Percentiles rank a stretch among this genome's conserved stretches.
Evolutionary conservation across 2,113 vertebrate species (phyloP).

Genomic region (Pelmatolapia mariae): DNA sequence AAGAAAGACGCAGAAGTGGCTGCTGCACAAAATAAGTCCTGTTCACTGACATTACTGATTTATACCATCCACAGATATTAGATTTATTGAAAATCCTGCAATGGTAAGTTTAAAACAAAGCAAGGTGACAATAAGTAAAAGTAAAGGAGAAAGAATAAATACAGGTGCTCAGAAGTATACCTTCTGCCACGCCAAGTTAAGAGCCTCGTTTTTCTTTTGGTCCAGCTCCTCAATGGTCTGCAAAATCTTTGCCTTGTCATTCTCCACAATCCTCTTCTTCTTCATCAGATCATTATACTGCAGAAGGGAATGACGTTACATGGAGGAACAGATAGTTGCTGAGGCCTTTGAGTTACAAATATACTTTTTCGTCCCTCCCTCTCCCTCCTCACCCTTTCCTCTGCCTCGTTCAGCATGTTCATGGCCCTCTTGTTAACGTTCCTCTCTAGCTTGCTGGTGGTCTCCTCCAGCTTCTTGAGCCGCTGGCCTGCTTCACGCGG

Average conservation of each 20-base stretch:
- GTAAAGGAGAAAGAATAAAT: not conserved
- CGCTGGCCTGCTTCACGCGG: conserved; percentile 80
- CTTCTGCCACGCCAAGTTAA: conserved; percentile 93
- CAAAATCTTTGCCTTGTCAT: conserved; percentile 90
- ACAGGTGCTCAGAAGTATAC: conserved; percentile 45
- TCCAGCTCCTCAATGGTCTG: conserved; percentile 88
- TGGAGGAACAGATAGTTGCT: not conserved
- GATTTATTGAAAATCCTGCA: not conserved
- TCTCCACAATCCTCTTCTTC: conserved; percentile 93
- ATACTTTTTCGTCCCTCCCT: not conserved
- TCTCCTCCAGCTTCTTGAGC: conserved; percentile 82
- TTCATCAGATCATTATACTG: conserved; percentile 94
- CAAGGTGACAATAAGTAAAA: not conserved
- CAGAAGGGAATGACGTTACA: not conserved
- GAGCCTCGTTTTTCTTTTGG: conserved; percentile 86
- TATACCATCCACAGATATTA: not conserved
- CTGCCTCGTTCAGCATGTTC: conserved; percentile 84
- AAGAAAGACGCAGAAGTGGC: not conserved
- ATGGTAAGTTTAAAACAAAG: not conserved
- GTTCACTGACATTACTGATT: not conserved
- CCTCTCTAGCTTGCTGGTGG: conserved; percentile 76
- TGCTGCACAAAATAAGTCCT: not conserved
- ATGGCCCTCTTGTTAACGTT: conserved; percentile 86
- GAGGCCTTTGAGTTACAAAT: not conserved
- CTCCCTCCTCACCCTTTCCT: conserved; percentile 78